Base-by-base conservation (phyloP, 2,888 invertebrate species). In the Cheilosia urbana region DNA sequence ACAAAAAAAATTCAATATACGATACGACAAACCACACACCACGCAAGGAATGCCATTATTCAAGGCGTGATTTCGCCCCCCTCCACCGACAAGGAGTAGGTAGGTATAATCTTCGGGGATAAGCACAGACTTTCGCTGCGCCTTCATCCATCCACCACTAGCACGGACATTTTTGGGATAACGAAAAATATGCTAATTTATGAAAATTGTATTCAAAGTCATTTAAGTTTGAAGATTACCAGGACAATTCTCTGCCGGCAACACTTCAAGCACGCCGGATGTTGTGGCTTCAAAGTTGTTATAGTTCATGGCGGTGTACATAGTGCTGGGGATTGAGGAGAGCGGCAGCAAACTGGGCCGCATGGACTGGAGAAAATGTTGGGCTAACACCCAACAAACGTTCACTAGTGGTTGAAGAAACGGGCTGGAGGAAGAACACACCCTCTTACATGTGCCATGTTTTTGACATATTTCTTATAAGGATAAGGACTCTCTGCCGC, bases 131-230 rank as follows among this genome's bases (percentile, higher is more conserved):
- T 60, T 19, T 57, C 53, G 13, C n/a, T 63, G 17, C 21, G 21
- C 1, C 42, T 51, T 15, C 55, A 11, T 30, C 17, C 37, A 27
- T 15, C 13, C 17, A 1, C 3, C 27, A 40, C 51, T 19, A n/a
- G 19, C 11, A 24, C 30, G 19, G n/a, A 17, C 30, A 55, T 55
- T 51, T 47, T 15, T 4, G 37, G 30, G 55, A 21, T 63, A 30
- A 57, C 42, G 63, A 57, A 69, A 30, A 80, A 66, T 80, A 76
- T 85, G 84, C 80, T 80, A 85, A 85, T 76, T 58, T 80, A 80
- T 47, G 71, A 76, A 85, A 80, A 84, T 84, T 60, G 84, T 84
- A 84, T 84, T 84, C 84, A 84, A 76, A 80, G 75, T 71, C 75
- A 85, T 80, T 85, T 80, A 85, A 76, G 75, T 80, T 80, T 57